Percentiles rank a stretch among this genome's conserved stretches.
These are phyloP conservation scores for Ligdia adustata DNA, from an alignment of 2,888 invertebrate species.

Conservation along the genomic window DNA sequence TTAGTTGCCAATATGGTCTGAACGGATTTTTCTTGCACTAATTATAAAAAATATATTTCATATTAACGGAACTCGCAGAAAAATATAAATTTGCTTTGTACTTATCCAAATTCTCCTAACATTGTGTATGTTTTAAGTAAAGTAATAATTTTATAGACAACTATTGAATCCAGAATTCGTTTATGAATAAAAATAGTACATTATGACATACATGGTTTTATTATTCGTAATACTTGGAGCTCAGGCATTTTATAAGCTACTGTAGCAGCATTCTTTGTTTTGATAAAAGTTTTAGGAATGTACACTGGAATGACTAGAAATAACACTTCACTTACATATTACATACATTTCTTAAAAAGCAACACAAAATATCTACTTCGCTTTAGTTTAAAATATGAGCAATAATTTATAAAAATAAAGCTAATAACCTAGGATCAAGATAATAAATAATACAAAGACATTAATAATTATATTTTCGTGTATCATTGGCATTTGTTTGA, in stretches of 20 bases:
- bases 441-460: constrained; percentile 17
- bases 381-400: too few relatives aligned
- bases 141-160: too few relatives aligned
- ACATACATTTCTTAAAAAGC: constrained; percentile 14
- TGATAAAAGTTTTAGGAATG: constrained; percentile 31
- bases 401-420: too few relatives aligned
- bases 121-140: too few relatives aligned
- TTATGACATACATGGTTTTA: constrained; percentile 29
- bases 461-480: constrained; percentile 11
- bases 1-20: too few relatives aligned
- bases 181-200: constrained; percentile 19
- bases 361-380: constrained; percentile 18
- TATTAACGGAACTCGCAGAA: too few relatives aligned
- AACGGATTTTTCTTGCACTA: too few relatives aligned
- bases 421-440: too few relatives aligned
- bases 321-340: constrained; percentile 20
- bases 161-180: constrained; percentile 5
- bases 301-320: constrained; percentile 48
- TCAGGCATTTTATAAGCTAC: constrained; percentile 17
- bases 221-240: constrained; percentile 24
- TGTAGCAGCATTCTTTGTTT: constrained; percentile 8
- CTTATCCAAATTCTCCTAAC: too few relatives aligned
- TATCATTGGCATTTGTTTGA: constrained; percentile 29
- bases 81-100: too few relatives aligned
- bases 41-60: too few relatives aligned